phyloP scores from a whole-genome alignment of 2,113 vertebrate genomes.

The Erinaceus europaeus region DNA sequence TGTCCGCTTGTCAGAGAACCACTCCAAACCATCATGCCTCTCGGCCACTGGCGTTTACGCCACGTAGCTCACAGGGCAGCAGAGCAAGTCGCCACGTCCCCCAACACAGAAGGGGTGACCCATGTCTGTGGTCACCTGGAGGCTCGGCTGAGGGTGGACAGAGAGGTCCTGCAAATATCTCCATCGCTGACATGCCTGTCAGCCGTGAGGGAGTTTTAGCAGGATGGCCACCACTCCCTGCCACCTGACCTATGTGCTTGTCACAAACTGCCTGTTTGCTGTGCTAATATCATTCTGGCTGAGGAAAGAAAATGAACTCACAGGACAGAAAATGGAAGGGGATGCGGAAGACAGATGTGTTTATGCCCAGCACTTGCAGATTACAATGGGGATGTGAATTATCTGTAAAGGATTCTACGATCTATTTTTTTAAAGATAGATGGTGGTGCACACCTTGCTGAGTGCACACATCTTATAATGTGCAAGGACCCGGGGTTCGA shows the following conservation, averaged over 20 bases:
- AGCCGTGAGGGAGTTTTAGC: accelerated
- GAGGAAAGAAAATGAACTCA: background rate
- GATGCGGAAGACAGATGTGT: background rate
- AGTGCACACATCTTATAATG: too few relatives aligned
- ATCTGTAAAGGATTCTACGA: background rate
- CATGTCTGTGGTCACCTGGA: background rate
- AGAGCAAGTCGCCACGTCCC: background rate
- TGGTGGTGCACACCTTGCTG: too few relatives aligned
- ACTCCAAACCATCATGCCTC: background rate
- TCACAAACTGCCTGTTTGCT: background rate
- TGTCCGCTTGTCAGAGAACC: background rate
- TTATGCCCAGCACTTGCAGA: background rate
- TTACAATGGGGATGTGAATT: background rate
- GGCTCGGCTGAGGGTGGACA: background rate
- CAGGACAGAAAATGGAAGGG: background rate
- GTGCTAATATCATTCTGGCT: background rate
- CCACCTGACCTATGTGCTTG: background rate
- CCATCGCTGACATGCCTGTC: background rate
- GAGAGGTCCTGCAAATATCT: too few relatives aligned
- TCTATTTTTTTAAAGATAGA: too few relatives aligned
- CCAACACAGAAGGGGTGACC: background rate
- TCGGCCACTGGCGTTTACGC: too few relatives aligned
- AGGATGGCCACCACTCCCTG: background rate
- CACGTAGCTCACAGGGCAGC: too few relatives aligned
- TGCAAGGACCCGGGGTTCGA: too few relatives aligned